Conservation (phyloP, 2,888 invertebrate species). For the Notodonta ziczac region DNA sequence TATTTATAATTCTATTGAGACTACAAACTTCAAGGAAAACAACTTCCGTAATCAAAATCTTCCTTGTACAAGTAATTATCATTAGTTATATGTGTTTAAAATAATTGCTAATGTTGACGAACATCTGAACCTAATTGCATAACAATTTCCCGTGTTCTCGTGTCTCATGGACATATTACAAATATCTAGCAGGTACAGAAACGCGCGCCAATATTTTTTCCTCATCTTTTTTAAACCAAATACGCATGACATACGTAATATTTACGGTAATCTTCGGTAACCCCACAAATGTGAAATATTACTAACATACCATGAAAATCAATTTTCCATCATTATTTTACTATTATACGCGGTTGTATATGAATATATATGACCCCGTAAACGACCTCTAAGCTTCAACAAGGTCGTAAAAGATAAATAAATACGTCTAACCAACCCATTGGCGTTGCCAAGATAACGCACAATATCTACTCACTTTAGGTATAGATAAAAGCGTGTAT, state of each 20-base stretch:
- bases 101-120: not conserved
- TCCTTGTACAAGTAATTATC: not conserved
- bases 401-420: constrained; percentile 70
- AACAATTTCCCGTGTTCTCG: not conserved
- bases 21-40: constrained; percentile 4
- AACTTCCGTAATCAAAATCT: not conserved
- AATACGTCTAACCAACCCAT: constrained; percentile 41
- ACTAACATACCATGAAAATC: not conserved
- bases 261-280: not conserved
- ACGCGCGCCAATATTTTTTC: not conserved
- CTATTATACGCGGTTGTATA: not conserved
- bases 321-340: not conserved
- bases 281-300: too few species aligned
- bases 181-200: not conserved
- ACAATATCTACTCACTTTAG: constrained; percentile 35
- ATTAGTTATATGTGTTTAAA: not conserved
- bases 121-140: not conserved
- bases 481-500: constrained; percentile 53
- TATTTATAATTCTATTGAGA: not conserved
- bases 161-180: not conserved
- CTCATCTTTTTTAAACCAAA: not conserved
- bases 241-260: not conserved
- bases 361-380: constrained; percentile 27
- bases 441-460: constrained; percentile 39
- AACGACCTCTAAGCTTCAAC: constrained; percentile 63